These are phyloP conservation scores for Lamprotornis superbus DNA, from an alignment of 2,113 vertebrate species.

Conservation along the genomic window DNA sequence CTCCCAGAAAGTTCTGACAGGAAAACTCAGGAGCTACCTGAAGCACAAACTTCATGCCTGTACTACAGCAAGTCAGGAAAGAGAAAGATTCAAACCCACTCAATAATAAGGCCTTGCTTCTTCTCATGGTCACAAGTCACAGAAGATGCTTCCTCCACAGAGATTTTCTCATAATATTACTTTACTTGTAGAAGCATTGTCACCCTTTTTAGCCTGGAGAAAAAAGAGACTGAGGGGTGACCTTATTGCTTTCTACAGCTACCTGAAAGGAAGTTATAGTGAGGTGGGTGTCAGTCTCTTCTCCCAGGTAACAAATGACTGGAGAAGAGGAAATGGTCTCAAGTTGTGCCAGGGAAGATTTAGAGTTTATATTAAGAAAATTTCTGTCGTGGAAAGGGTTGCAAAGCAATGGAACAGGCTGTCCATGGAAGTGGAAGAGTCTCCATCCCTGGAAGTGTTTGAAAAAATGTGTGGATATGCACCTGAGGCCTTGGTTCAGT, in stretches of 20 bases:
- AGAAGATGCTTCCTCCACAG: not conserved
- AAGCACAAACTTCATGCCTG: not conserved
- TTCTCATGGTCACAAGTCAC: not conserved
- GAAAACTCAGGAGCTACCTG: not conserved
- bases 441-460: not conserved
- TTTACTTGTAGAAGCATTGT: not conserved
- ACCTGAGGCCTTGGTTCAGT: not conserved
- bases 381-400: not conserved
- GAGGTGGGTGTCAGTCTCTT: not conserved
- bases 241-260: not conserved
- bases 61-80: not conserved
- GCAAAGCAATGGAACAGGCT: not conserved
- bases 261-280: not conserved
- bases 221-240: not conserved
- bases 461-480: not conserved
- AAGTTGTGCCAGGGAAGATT: not conserved
- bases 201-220: not conserved
- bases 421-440: not conserved
- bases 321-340: not conserved
- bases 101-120: not conserved
- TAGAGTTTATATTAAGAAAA: too few species aligned
- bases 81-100: not conserved
- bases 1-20: not conserved
- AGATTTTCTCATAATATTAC: not conserved
- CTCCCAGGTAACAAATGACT: not conserved